Conservation (phyloP, 2,113 vertebrate species). For the Heloderma charlesbogerti region DNA sequence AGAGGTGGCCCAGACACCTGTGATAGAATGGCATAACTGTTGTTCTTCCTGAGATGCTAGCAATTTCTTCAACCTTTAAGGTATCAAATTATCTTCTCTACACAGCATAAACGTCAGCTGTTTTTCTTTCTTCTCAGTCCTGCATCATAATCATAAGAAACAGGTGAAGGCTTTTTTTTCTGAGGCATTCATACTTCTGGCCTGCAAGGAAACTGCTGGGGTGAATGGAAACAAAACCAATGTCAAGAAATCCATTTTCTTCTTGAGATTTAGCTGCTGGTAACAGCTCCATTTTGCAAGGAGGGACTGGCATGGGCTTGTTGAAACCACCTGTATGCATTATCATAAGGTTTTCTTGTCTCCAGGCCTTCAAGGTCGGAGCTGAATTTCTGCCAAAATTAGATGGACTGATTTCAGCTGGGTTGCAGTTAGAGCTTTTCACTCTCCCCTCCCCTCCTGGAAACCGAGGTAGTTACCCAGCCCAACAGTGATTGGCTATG, state of each 20-base stretch:
- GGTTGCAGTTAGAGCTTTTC: too few species aligned
- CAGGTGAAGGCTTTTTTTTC: not conserved
- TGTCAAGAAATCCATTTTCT: accelerated
- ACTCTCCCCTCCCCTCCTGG: too few species aligned
- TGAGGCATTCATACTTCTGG: not conserved
- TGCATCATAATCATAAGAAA: not conserved
- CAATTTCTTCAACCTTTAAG: not conserved
- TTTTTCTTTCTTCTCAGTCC: not conserved
- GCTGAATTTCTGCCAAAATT: too few species aligned
- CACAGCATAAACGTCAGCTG: accelerated
- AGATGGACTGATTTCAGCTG: too few species aligned
- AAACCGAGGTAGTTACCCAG: too few species aligned
- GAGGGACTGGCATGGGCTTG: too few species aligned
- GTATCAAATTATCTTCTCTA: not conserved
- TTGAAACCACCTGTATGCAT: too few species aligned
- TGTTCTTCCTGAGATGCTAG: not conserved
- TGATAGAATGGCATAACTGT: constrained; percentile 13
- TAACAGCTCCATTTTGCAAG: too few species aligned
- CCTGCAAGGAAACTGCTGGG: not conserved
- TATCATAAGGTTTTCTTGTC: too few species aligned
- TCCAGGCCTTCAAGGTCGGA: too few species aligned
- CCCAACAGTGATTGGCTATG: too few species aligned
- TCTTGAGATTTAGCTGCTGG: too few species aligned
- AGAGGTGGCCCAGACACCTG: constrained; percentile 52
- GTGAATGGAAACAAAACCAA: not conserved